Evolutionary conservation across 2,113 vertebrate species (phyloP).

Genomic region (Alectura lathami): DNA sequence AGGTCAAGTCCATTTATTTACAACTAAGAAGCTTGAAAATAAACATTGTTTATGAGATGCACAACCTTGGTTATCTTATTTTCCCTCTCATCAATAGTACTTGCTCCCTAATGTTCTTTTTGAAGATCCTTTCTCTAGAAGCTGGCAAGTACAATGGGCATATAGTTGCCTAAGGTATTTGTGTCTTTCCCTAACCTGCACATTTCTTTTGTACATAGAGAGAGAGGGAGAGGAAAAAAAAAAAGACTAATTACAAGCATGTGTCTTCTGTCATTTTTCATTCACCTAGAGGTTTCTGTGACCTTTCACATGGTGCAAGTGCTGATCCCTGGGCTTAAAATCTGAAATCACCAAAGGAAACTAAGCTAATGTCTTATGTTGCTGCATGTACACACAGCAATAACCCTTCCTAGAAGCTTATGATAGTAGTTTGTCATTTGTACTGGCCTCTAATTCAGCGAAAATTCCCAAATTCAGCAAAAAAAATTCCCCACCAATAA

Average conservation of each 20-base stretch:
- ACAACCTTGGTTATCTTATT: neutral
- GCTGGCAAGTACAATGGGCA: neutral
- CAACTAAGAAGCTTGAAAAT: neutral
- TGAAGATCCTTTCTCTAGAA: neutral
- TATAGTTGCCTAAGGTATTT: neutral
- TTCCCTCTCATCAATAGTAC: neutral
- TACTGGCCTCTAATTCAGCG: neutral
- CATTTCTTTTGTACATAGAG: neutral
- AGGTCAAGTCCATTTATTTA: constrained; percentile 14
- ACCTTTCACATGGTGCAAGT: neutral
- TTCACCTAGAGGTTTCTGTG: neutral
- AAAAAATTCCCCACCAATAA: neutral
- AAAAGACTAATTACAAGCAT: neutral
- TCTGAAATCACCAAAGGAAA: neutral
- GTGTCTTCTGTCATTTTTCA: neutral
- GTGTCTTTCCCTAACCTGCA: neutral
- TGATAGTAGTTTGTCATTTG: neutral
- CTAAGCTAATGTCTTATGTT: neutral
- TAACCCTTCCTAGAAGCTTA: neutral
- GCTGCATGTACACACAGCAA: neutral
- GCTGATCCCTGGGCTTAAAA: neutral
- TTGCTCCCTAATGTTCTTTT: neutral
- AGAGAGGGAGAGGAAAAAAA: too few relatives aligned
- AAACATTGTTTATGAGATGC: neutral
- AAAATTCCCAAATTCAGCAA: neutral